Conservation (phyloP, 2,113 vertebrate species). For the Callionymus lyra region DNA sequence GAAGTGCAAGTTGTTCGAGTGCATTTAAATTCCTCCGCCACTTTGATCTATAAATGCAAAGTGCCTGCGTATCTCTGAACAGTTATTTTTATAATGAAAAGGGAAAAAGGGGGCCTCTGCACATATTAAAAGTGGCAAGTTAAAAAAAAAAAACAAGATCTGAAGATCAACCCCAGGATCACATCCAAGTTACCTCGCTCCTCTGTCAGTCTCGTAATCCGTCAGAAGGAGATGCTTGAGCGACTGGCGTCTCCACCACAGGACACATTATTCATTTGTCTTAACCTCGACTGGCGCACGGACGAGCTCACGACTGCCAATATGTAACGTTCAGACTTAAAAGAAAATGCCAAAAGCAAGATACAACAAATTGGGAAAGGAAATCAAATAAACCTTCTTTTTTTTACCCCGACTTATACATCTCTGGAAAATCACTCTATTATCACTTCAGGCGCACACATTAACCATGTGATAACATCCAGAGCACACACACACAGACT, state of each 20-base stretch:
- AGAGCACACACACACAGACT: too few relatives aligned
- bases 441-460: too few relatives aligned
- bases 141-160: slow-evolving; percentile 12
- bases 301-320: too few relatives aligned
- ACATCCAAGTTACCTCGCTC: slow-evolving; percentile 28
- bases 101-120: slow-evolving; percentile 2
- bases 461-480: too few relatives aligned
- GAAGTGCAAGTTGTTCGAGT: slow-evolving; percentile 42
- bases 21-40: slow-evolving; percentile 39
- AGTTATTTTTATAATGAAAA: slow-evolving; percentile 48
- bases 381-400: too few relatives aligned
- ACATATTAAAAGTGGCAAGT: slow-evolving; percentile 14
- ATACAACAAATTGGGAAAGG: too few relatives aligned
- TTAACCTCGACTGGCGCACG: slow-evolving; percentile 17
- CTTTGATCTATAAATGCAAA: slow-evolving; percentile 57
- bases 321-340: too few relatives aligned
- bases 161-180: slow-evolving; percentile 29
- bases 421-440: too few relatives aligned
- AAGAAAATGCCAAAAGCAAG: too few relatives aligned
- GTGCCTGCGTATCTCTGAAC: slow-evolving; percentile 34
- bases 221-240: slow-evolving; percentile 25
- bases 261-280: slow-evolving; percentile 54
- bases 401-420: too few relatives aligned
- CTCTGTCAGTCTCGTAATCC: slow-evolving; percentile 17
- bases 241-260: slow-evolving; percentile 40